These are phyloP conservation scores for Strix uralensis DNA, from an alignment of 2,113 vertebrate species.

Conservation along the genomic window DNA sequence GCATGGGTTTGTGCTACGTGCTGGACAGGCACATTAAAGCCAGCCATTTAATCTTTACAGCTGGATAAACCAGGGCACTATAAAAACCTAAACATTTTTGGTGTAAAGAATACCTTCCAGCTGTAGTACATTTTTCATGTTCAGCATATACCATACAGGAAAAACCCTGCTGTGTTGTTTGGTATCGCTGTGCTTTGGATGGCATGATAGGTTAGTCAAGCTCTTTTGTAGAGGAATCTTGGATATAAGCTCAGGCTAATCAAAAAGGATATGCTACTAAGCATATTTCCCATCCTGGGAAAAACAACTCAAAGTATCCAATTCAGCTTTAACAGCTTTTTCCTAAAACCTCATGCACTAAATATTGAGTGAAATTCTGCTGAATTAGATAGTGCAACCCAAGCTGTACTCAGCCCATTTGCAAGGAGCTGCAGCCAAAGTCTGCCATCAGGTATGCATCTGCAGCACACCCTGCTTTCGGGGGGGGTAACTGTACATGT, in stretches of 20 bases:
- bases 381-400: constrained; percentile 3
- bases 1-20: neutral
- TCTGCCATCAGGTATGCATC: neutral
- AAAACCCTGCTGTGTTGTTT: neutral
- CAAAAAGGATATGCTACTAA: neutral
- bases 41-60: neutral
- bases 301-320: constrained; percentile 9
- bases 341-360: neutral
- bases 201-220: neutral
- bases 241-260: neutral
- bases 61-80: neutral
- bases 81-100: neutral
- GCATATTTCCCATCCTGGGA: neutral
- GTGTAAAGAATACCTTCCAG: neutral
- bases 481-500: neutral
- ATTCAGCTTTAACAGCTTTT: constrained; percentile 36
- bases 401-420: neutral
- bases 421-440: neutral
- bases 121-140: neutral
- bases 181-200: neutral
- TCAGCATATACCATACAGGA: neutral
- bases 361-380: constrained; percentile 19
- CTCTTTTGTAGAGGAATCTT: neutral
- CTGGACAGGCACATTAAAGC: neutral
- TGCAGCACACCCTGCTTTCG: neutral